A percentile compares a stretch with the other conserved stretches of the same genome.
These are phyloP conservation scores for Miniopterus natalensis DNA, from an alignment of 2,113 vertebrate species.

Conservation along the genomic window DNA sequence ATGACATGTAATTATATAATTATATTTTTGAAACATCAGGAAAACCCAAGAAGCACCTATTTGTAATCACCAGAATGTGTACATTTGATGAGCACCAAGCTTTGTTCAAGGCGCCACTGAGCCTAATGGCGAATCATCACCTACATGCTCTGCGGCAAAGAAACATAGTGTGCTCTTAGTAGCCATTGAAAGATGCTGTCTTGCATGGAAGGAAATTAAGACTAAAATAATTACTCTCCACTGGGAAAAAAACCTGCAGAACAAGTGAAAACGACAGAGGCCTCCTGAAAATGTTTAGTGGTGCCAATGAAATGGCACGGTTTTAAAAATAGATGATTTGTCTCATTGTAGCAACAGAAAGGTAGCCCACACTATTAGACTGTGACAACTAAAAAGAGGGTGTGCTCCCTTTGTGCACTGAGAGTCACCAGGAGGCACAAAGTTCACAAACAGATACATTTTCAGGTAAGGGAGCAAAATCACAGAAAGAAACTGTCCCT, in stretches of 20 bases:
- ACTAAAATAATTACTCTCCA: not conserved
- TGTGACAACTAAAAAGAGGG: not conserved
- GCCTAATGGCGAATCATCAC: not conserved
- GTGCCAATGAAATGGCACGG: not conserved
- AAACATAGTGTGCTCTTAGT: not conserved
- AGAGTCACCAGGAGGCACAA: not conserved
- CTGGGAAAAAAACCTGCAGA: not conserved
- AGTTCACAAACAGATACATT: not conserved
- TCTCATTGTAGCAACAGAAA: not conserved
- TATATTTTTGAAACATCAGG: conserved; percentile 15
- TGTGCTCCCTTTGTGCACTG: not conserved
- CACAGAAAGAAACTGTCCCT: not conserved
- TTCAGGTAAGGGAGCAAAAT: not conserved
- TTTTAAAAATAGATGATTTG: not conserved
- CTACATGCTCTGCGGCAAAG: not conserved
- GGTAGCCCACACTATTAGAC: not conserved
- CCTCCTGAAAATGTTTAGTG: not conserved
- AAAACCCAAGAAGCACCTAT: not conserved
- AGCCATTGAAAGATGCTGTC: not conserved
- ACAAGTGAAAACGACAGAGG: conserved; percentile 1
- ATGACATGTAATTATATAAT: not conserved
- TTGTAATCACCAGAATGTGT: not conserved
- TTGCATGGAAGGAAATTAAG: conserved; percentile 12
- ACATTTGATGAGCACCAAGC: not conserved
- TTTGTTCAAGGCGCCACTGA: not conserved